phyloP scores from a whole-genome alignment of 2,797 vertebrate genomes.

The Morelia viridis region DNA sequence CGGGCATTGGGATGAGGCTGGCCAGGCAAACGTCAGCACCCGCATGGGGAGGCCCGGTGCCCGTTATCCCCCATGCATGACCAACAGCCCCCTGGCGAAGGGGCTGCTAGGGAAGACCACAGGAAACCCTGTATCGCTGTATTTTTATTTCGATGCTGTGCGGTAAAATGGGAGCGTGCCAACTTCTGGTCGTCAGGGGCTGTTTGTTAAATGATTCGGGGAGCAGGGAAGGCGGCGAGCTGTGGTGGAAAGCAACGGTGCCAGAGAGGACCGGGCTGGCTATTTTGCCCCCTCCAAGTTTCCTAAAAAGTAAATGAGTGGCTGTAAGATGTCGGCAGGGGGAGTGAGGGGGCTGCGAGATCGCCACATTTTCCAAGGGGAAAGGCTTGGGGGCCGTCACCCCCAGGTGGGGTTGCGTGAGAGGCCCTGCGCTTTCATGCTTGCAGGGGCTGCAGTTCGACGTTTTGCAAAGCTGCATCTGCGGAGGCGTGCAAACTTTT shows the following conservation, averaged over 20 bases:
- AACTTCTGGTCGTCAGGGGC: not conserved
- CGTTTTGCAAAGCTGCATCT: not conserved
- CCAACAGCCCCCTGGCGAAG: not conserved
- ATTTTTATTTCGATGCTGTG: not conserved
- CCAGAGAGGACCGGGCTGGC: not conserved
- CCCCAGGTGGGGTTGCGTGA: not conserved
- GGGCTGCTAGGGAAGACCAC: not conserved
- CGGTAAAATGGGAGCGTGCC: not conserved
- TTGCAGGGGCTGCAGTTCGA: not conserved
- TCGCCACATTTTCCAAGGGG: not conserved
- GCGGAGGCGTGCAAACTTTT: no score
- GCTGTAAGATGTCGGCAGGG: not conserved
- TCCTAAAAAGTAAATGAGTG: not conserved
- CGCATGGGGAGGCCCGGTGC: fast-evolving
- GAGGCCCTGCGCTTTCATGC: not conserved
- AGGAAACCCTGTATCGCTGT: not conserved
- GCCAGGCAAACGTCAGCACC: fast-evolving
- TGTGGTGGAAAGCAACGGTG: not conserved
- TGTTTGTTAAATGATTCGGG: not conserved
- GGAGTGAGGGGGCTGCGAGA: not conserved
- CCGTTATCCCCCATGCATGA: no score
- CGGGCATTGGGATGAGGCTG: not conserved
- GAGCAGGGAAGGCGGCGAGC: not conserved
- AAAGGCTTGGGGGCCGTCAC: not conserved
- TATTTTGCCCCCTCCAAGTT: not conserved